Evolutionary conservation across 2,888 invertebrate genomes (phyloP), one percentile per base, ranked within the genome.

Genomic region (Nemoura dubitans): DNA sequence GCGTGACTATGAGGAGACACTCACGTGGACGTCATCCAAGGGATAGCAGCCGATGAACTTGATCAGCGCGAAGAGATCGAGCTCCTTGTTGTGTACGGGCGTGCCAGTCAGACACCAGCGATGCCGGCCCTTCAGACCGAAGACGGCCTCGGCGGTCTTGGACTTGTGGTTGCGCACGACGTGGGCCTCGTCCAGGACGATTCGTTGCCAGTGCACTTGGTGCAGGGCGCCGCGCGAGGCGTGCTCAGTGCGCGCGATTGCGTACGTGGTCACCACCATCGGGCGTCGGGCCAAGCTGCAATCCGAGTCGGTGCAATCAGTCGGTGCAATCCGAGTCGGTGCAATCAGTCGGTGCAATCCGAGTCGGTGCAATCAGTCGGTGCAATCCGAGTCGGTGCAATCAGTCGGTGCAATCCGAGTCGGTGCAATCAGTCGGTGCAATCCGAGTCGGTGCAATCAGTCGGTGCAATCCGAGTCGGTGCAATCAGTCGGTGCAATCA

Each of bases 171-270:
- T 99, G 89, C 98, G 95, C 10, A 99, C 96, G 77, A 95, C 94
- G 91, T 99, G 99, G 0, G 97, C 99, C 92, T 99, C 99, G 92
- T 99, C 99, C 28, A 99, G 92, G 87, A 99, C 95, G 0, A 98
- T 94, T 85, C 99, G 93, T 0, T 95, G 93, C 98, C 98, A 99
- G 14, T 93, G 93, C 2, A 99, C 93, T 80, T 94, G 92, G 90
- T 94, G 94, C 28, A 97, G 89, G 0, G 94, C 93, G 0, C 95
- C 94, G 76, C 90, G 90, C 93, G 86, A 42, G 0, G 6, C 82
- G 28, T n/a, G 81, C 90, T 96, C 96, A 36, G 95, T 91, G 87
- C 92, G 92, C 88, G 95, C 93, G 86, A 97, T 94, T 82, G 96
- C 94, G 90, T 98, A 99, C 0, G 98, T 98, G 21, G 98, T 98